Conservation (phyloP, 2,797 vertebrate genomes). For the Artibeus lituratus region DNA sequence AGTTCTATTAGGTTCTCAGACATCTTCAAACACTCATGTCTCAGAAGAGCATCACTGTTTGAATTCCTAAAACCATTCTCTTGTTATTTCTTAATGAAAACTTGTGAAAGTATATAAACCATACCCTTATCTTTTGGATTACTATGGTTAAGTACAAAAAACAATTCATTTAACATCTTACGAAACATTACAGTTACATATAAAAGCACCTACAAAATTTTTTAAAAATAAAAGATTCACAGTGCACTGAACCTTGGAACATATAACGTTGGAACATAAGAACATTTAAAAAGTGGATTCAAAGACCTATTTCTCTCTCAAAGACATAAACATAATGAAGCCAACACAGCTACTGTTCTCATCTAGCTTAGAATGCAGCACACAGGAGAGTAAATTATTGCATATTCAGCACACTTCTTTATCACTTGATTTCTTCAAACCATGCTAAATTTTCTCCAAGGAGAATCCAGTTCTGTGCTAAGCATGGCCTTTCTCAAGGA, state of each 20-base stretch:
- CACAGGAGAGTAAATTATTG: conserved; percentile 77
- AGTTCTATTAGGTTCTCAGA: conserved; percentile 37
- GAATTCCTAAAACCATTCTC: conserved; percentile 55
- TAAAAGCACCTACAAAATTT: conserved; percentile 67
- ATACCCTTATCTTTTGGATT: conserved; percentile 73
- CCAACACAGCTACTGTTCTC: conserved; percentile 13
- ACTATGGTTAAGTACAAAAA: conserved; percentile 72
- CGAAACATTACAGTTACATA: conserved; percentile 66
- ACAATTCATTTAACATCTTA: conserved; percentile 69
- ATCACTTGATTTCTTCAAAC: conserved; percentile 75
- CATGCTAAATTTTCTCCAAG: conserved; percentile 47
- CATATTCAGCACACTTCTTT: conserved; percentile 78
- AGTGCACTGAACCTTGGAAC: conserved; percentile 72
- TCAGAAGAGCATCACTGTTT: background rate
- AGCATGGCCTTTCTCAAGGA: conserved; percentile 23
- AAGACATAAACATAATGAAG: conserved; percentile 64
- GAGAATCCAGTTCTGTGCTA: conserved; percentile 56
- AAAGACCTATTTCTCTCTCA: conserved; percentile 36
- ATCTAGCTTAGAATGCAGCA: conserved; percentile 65
- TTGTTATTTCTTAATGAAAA: conserved; percentile 53
- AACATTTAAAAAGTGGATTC: conserved; percentile 63
- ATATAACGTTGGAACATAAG: conserved; percentile 47
- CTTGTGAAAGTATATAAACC: conserved; percentile 74
- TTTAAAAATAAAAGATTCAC: conserved; percentile 75
- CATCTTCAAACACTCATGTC: conserved; percentile 48